phyloP scores from a whole-genome alignment of 2,888 invertebrate genomes.

The Drosophila cyrtoloma region DNA sequence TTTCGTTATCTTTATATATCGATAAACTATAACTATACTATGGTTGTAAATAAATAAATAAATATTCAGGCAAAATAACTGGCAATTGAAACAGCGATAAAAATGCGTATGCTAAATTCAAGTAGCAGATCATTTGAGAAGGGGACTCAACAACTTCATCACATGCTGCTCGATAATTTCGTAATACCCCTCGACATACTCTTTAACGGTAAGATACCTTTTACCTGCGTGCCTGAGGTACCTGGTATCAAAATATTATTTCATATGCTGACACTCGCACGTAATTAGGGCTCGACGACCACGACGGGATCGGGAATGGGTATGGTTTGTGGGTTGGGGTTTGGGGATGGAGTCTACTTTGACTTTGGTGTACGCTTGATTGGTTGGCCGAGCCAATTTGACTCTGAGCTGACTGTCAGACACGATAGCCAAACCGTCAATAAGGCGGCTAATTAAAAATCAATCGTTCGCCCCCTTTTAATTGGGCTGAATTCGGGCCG shows the following conservation, averaged over 20 bases:
- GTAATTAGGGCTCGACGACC: slow-evolving; percentile 67
- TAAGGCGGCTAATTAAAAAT: slow-evolving; percentile 67
- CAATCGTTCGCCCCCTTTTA: slow-evolving; percentile 56
- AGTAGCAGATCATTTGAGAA: background rate
- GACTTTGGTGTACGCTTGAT: slow-evolving; percentile 53
- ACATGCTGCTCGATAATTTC: background rate
- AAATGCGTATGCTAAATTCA: background rate
- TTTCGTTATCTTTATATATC: background rate
- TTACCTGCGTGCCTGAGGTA: slow-evolving; percentile 54
- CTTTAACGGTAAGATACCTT: slow-evolving; percentile 10
- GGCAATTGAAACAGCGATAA: background rate
- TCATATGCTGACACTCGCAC: slow-evolving; percentile 82
- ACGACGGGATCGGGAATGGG: background rate
- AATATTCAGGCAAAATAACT: background rate
- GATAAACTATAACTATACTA: background rate
- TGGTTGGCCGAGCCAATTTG: slow-evolving; percentile 51
- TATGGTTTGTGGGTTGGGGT: background rate
- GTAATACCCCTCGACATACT: background rate
- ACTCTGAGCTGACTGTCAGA: slow-evolving; percentile 22
- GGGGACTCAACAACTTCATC: too few species aligned
- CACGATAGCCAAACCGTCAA: slow-evolving; percentile 33
- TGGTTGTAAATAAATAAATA: background rate
- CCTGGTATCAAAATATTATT: slow-evolving; percentile 77
- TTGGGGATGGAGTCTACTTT: slow-evolving; percentile 1
- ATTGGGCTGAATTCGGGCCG: slow-evolving; percentile 34